A percentile compares a stretch with the other conserved stretches of the same genome.
These are phyloP conservation scores for Psilopogon haemacephalus DNA, from an alignment of 2,113 vertebrate species.

Conservation along the genomic window DNA sequence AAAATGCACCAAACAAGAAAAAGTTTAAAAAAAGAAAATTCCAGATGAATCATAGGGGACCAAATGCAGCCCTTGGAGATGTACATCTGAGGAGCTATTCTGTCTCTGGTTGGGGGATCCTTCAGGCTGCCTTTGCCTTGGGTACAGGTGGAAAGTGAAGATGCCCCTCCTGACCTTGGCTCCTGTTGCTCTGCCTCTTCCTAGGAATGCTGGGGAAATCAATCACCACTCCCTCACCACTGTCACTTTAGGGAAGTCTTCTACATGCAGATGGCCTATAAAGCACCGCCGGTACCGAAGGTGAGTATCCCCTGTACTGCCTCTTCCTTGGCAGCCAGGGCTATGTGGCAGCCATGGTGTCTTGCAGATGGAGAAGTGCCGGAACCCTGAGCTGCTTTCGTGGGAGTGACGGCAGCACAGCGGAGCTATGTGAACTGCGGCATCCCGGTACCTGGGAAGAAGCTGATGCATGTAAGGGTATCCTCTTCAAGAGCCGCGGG, in stretches of 20 bases:
- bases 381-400: not conserved
- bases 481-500: not conserved
- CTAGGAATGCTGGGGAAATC: not conserved
- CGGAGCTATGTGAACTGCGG: accelerated
- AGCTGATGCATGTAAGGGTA: not conserved
- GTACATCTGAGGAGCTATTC: not conserved
- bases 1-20: not conserved
- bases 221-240: accelerated
- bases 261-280: not conserved
- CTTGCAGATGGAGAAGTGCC: not conserved
- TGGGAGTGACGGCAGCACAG: not conserved
- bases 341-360: not conserved
- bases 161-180: not conserved
- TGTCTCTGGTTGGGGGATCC: not conserved
- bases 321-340: not conserved
- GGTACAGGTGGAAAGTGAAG: not conserved
- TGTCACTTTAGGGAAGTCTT: not conserved
- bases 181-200: not conserved
- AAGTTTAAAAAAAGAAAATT: not conserved
- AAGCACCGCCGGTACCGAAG: not conserved
- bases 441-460: accelerated
- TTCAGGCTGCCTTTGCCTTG: not conserved
- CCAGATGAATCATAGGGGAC: not conserved
- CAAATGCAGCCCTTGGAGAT: not conserved
- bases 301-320: accelerated